Percentiles rank a stretch among this genome's conserved stretches.
phyloP scores from a whole-genome alignment of 2,797 vertebrate genomes.

The Ataeniobius toweri region DNA sequence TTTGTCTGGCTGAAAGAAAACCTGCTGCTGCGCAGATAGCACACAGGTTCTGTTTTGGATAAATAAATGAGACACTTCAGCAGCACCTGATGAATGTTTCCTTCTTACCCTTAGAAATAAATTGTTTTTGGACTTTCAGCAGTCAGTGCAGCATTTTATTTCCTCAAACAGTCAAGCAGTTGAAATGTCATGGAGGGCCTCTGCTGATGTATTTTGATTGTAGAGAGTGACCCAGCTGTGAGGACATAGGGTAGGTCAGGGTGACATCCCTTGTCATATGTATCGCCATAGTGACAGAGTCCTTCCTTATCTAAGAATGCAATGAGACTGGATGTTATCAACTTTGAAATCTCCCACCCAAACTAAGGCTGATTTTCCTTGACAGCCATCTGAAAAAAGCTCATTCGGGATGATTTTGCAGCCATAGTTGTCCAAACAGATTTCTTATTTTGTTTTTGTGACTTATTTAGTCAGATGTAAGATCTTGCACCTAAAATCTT shows the following conservation, averaged over 20 bases:
- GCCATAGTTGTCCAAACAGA: too few relatives aligned
- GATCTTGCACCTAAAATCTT: neutral
- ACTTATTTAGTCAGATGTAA: neutral
- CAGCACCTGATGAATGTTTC: slow-evolving; percentile 1
- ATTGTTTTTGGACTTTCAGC: neutral
- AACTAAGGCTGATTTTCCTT: neutral
- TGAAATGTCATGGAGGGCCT: slow-evolving; percentile 12
- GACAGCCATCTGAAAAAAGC: neutral
- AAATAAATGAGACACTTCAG: neutral
- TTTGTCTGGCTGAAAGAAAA: neutral
- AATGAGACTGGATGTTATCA: neutral
- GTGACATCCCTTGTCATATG: slow-evolving; percentile 28
- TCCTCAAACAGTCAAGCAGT: neutral
- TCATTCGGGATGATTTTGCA: neutral
- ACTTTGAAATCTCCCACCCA: neutral
- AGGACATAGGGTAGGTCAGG: neutral
- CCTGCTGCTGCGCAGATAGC: neutral
- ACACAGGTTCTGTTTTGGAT: neutral
- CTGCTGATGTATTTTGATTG: slow-evolving; percentile 41
- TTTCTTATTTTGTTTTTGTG: neutral
- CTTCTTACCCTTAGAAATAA: slow-evolving; percentile 11
- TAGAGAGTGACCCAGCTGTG: slow-evolving; percentile 8
- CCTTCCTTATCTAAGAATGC: neutral
- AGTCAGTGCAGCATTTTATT: neutral
- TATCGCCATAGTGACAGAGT: slow-evolving; percentile 25